phyloP scores from a whole-genome alignment of 1,140 invertebrate genomes.

The Nomia melanderi region DNA sequence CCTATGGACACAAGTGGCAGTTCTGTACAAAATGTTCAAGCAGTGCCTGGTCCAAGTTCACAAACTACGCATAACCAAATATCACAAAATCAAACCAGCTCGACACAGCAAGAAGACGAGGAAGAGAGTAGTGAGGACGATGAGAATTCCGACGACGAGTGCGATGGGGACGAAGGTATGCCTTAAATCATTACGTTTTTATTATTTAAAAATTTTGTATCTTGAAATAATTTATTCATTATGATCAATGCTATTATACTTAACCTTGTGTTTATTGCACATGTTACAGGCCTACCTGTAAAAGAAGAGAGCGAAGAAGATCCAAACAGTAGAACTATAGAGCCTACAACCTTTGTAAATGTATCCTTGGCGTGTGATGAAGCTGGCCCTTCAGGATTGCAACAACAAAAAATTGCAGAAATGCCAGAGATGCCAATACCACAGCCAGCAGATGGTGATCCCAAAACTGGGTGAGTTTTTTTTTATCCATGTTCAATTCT shows the following conservation, averaged over 20 bases:
- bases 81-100: slow-evolving; percentile 68
- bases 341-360: slow-evolving; percentile 79
- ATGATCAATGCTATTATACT: not conserved
- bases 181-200: not conserved
- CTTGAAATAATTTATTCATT: not conserved
- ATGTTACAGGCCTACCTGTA: slow-evolving; percentile 72
- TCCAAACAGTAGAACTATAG: slow-evolving; percentile 73
- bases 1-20: slow-evolving; percentile 75
- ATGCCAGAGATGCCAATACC: slow-evolving; percentile 74
- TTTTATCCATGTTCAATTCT: slow-evolving; percentile 59
- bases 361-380: slow-evolving; percentile 80
- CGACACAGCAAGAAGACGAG: slow-evolving; percentile 72
- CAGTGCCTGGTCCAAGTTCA: slow-evolving; percentile 74
- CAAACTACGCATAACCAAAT: slow-evolving; percentile 75
- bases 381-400: slow-evolving; percentile 82
- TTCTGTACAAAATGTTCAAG: slow-evolving; percentile 74
- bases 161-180: slow-evolving; percentile 76
- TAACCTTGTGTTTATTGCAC: not conserved
- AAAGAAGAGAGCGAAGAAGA: slow-evolving; percentile 79
- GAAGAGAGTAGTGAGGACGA: slow-evolving; percentile 77
- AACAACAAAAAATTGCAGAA: slow-evolving; percentile 77
- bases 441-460: slow-evolving; percentile 73
- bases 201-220: not conserved
- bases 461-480: slow-evolving; percentile 83
- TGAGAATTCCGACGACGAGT: slow-evolving; percentile 79